Percentiles rank a stretch among this genome's conserved stretches.
Conservation (phyloP, 2,888 invertebrate genomes). For the Epinotia brunnichana region DNA sequence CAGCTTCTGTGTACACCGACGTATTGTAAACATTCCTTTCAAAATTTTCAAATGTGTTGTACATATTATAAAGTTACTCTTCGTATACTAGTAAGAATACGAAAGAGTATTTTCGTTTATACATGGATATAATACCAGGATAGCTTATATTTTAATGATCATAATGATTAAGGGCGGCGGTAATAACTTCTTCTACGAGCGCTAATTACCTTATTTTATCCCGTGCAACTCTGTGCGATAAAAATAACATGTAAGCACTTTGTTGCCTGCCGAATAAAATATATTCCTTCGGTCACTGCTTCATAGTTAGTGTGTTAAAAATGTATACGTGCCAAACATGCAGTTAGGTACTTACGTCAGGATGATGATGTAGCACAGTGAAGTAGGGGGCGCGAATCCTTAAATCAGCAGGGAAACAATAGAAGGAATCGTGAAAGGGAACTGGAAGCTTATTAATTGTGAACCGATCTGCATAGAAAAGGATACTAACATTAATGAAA, state of each 20-base stretch:
- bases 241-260: not conserved
- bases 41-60: not conserved
- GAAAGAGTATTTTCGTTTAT: no score
- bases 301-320: slow-evolving; percentile 5
- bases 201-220: not conserved
- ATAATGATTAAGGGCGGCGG: not conserved
- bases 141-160: no score
- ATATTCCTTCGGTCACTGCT: not conserved
- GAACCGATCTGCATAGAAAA: not conserved
- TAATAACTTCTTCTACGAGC: not conserved
- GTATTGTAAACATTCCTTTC: not conserved
- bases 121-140: no score
- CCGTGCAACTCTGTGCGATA: not conserved
- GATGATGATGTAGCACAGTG: not conserved
- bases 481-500: not conserved
- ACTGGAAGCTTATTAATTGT: not conserved
- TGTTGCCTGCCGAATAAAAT: not conserved
- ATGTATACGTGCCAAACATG: not conserved
- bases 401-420: not conserved
- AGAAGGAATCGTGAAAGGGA: not conserved
- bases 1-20: not conserved
- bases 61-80: no score
- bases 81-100: no score
- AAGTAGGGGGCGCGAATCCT: not conserved
- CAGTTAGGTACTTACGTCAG: slow-evolving; percentile 9